Evolutionary conservation across 2,888 invertebrate species (phyloP).

Genomic region (Mechanitis messenoides): DNA sequence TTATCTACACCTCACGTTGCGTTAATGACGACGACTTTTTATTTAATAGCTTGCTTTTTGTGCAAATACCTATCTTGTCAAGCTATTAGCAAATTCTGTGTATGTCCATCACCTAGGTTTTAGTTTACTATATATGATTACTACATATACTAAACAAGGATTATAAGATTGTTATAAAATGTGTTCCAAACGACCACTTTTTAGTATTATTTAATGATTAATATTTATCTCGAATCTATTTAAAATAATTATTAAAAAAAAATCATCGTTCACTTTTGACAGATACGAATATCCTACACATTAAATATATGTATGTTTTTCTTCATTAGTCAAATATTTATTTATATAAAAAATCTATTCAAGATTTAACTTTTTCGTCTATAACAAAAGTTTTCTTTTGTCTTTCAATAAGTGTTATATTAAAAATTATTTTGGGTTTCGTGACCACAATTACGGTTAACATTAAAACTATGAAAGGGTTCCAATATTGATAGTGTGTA

Average conservation of each 20-base stretch:
- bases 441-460: slow-evolving; percentile 57
- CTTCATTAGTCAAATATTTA: too few relatives aligned
- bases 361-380: neutral
- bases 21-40: neutral
- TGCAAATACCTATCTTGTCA: neutral
- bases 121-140: too few relatives aligned
- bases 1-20: neutral
- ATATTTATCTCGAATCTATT: too few relatives aligned
- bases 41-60: neutral
- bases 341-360: neutral
- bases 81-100: neutral
- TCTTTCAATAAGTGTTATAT: neutral
- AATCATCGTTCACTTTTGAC: too few relatives aligned
- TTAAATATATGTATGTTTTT: too few relatives aligned
- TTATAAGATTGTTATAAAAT: too few relatives aligned
- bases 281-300: too few relatives aligned
- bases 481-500: slow-evolving; percentile 62
- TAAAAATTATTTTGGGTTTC: slow-evolving; percentile 31
- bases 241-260: too few relatives aligned
- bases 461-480: slow-evolving; percentile 52
- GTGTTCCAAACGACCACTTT: too few relatives aligned
- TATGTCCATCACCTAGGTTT: too few relatives aligned
- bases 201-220: too few relatives aligned
- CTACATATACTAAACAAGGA: too few relatives aligned
- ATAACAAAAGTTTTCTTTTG: neutral